Evolutionary conservation across 2,113 vertebrate genomes (phyloP).

Genomic region (Strix aluco): DNA sequence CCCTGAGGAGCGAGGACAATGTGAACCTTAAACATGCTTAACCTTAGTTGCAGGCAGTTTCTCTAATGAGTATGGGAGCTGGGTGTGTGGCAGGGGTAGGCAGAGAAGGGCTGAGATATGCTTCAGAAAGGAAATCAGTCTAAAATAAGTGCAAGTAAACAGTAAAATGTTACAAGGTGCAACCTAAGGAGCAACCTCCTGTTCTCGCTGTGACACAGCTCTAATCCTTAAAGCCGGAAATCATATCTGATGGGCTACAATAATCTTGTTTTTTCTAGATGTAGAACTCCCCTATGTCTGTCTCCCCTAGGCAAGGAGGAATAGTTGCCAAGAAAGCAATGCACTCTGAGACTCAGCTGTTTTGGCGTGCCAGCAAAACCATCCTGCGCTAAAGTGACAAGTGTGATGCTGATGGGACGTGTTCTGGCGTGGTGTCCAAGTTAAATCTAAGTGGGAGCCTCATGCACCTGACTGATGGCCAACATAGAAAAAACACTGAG

Average conservation of each 20-base stretch:
- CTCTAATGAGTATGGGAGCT: not conserved
- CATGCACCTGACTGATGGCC: not conserved
- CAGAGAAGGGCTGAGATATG: not conserved
- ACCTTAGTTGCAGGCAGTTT: not conserved
- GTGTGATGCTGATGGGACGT: not conserved
- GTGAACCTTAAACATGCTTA: not conserved
- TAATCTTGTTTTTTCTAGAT: not conserved
- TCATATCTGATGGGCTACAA: conserved; percentile 32
- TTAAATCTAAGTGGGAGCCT: not conserved
- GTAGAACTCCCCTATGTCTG: not conserved
- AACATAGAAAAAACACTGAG: not conserved
- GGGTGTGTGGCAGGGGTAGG: not conserved
- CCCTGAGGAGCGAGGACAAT: not conserved
- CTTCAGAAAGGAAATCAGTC: not conserved
- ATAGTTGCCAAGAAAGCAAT: conserved; percentile 21
- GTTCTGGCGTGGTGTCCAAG: not conserved
- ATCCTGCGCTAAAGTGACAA: not conserved
- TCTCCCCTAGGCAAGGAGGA: conserved; percentile 2
- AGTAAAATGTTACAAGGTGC: not conserved
- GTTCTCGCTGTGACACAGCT: not conserved
- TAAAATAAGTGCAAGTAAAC: not conserved
- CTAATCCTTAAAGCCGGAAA: conserved; percentile 3
- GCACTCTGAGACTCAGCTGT: not conserved
- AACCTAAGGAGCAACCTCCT: not conserved
- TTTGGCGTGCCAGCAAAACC: not conserved